A percentile compares a stretch with the other conserved stretches of the same genome.
phyloP scores from a whole-genome alignment of 2,797 vertebrate species.

The Sphaeramia orbicularis region DNA sequence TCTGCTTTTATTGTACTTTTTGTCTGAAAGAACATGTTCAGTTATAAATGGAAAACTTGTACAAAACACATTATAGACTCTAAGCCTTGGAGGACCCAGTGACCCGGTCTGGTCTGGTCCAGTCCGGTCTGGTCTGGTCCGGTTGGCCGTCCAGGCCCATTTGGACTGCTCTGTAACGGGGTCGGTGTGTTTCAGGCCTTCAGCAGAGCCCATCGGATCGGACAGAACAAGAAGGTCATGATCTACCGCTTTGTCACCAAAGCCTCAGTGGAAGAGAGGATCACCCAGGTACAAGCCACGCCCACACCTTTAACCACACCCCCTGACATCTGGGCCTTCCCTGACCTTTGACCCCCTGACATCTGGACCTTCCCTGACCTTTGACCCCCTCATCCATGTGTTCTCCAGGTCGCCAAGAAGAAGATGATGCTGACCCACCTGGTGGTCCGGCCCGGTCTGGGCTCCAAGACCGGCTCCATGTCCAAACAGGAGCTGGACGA shows the following conservation, averaged over 20 bases:
- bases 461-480: slow-evolving; percentile 98
- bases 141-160: too few relatives aligned
- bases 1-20: too few relatives aligned
- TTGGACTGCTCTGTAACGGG: too few relatives aligned
- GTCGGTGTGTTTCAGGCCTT: slow-evolving; percentile 91
- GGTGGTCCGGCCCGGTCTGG: slow-evolving; percentile 95
- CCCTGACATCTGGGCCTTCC: too few relatives aligned
- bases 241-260: slow-evolving; percentile 99
- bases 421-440: slow-evolving; percentile 99
- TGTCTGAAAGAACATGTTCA: too few relatives aligned
- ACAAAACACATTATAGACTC: too few relatives aligned
- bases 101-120: too few relatives aligned
- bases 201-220: slow-evolving; percentile 98
- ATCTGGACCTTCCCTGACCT: too few relatives aligned
- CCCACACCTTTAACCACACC: background rate
- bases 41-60: too few relatives aligned
- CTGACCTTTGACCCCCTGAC: too few relatives aligned
- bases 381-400: background rate
- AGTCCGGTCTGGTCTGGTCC: too few relatives aligned
- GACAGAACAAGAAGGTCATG: slow-evolving; percentile 99
- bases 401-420: slow-evolving; percentile 93
- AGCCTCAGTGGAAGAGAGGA: slow-evolving; percentile 97
- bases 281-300: slow-evolving; percentile 86
- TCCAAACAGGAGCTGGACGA: slow-evolving; percentile 99
- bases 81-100: too few relatives aligned